These are phyloP conservation scores for Drosophila bifasciata DNA, from an alignment of 1,140 invertebrate species.

Conservation along the genomic window DNA sequence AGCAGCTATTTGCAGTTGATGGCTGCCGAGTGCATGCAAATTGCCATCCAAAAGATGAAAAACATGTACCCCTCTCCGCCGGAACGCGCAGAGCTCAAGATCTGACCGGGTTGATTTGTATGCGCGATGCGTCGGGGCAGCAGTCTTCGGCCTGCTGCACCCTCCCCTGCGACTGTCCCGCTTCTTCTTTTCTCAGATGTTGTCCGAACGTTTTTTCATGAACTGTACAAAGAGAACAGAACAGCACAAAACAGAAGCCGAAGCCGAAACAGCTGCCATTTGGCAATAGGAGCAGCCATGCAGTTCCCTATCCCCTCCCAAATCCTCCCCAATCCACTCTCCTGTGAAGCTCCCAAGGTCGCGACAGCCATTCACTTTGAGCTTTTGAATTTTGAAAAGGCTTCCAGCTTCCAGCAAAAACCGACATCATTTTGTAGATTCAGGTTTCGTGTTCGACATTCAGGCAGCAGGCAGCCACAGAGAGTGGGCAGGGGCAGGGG, in stretches of 20 bases:
- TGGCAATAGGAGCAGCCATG: slow-evolving; percentile 51
- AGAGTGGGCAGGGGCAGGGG: slow-evolving; percentile 1
- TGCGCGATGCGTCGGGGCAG: slow-evolving; percentile 58
- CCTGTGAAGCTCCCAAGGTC: slow-evolving; percentile 66
- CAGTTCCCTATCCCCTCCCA: background rate
- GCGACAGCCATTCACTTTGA: slow-evolving; percentile 77
- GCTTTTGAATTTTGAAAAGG: slow-evolving; percentile 82
- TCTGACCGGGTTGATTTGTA: slow-evolving; percentile 70
- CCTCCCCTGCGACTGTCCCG: slow-evolving; percentile 21
- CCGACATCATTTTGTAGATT: slow-evolving; percentile 69
- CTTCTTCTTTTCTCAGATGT: slow-evolving; percentile 59
- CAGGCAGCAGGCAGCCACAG: slow-evolving; percentile 15
- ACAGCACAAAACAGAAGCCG: slow-evolving; percentile 18
- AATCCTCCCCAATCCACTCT: background rate
- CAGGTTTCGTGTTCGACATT: slow-evolving; percentile 45
- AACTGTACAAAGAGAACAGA: slow-evolving; percentile 31
- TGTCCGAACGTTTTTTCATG: slow-evolving; percentile 73
- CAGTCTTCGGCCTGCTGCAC: slow-evolving; percentile 4
- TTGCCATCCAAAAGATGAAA: slow-evolving; percentile 78
- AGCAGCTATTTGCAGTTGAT: slow-evolving; percentile 81
- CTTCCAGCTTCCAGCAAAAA: slow-evolving; percentile 59
- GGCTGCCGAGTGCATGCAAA: slow-evolving; percentile 80
- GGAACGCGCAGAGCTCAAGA: slow-evolving; percentile 39
- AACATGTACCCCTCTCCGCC: slow-evolving; percentile 60
- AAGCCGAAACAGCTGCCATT: slow-evolving; percentile 56